Evolutionary conservation across 2,888 invertebrate species (phyloP).

Genomic region (Bembecia ichneumoniformis): DNA sequence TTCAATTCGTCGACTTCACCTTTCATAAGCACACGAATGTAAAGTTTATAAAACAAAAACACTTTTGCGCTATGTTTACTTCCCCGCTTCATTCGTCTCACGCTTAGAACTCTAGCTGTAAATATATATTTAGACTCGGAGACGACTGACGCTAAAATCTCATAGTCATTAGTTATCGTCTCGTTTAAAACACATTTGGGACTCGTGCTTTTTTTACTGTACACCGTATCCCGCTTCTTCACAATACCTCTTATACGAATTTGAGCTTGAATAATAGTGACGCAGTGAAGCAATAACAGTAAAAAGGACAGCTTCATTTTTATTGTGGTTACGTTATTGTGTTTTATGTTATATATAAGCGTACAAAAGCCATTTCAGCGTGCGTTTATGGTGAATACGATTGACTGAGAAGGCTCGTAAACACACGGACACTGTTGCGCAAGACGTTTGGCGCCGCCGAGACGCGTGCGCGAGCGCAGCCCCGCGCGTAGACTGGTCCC

Average conservation of each 20-base stretch:
- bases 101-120: constrained; percentile 61
- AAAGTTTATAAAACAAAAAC: constrained; percentile 62
- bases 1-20: constrained; percentile 54
- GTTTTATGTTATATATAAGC: constrained; percentile 24
- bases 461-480: constrained; percentile 69
- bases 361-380: constrained; percentile 34
- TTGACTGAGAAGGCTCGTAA: constrained; percentile 42
- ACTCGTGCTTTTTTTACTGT: constrained; percentile 59
- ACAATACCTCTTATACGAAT: constrained; percentile 47
- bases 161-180: constrained; percentile 71
- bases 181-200: constrained; percentile 67
- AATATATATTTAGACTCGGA: constrained; percentile 70
- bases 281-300: constrained; percentile 49
- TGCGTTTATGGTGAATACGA: constrained; percentile 35
- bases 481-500: constrained; percentile 64
- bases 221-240: constrained; percentile 52
- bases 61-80: constrained; percentile 46
- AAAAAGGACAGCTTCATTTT: constrained; percentile 58
- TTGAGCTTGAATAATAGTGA: constrained; percentile 46
- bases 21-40: constrained; percentile 59
- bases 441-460: constrained; percentile 63
- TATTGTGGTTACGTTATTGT: constrained; percentile 23
- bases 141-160: constrained; percentile 67
- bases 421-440: constrained; percentile 48
- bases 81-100: constrained; percentile 62